Conservation (phyloP, 2,113 vertebrate species). For the Oryzias celebensis region DNA sequence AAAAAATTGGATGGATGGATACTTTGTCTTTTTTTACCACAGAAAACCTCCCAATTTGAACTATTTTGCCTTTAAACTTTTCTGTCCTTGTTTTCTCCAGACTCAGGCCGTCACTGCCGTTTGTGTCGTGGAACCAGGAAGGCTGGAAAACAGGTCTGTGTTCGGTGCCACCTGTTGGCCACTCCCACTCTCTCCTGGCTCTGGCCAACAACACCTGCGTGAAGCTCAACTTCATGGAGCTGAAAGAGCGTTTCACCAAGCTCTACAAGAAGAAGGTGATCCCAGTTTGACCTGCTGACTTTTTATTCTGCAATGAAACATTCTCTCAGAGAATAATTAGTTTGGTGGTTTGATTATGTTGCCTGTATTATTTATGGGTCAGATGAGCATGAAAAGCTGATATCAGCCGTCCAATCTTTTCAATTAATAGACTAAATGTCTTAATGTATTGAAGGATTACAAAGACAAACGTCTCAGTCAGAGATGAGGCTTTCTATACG, state of each 20-base stretch:
- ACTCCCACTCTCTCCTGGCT: constrained; percentile 87
- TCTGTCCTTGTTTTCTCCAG: constrained; percentile 59
- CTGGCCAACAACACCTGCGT: constrained; percentile 94
- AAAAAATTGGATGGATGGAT: too few relatives aligned
- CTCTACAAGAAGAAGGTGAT: constrained; percentile 93
- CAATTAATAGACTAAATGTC: too few relatives aligned
- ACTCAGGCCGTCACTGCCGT: constrained; percentile 86
- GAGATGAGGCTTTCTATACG: neutral
- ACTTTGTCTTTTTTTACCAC: too few relatives aligned
- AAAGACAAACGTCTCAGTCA: neutral
- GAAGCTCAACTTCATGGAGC: constrained; percentile 86
- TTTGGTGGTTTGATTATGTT: too few relatives aligned
- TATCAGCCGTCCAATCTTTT: too few relatives aligned
- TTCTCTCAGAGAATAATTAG: too few relatives aligned
- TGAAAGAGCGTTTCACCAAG: constrained; percentile 84
- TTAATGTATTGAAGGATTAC: too few relatives aligned
- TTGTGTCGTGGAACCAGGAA: constrained; percentile 96
- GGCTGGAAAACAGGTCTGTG: constrained; percentile 97
- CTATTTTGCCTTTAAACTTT: neutral
- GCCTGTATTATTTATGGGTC: too few relatives aligned
- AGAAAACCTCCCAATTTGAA: too few relatives aligned
- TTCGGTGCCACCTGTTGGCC: constrained; percentile 91
- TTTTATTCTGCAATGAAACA: too few relatives aligned
- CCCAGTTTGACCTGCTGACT: too few relatives aligned
- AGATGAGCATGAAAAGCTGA: too few relatives aligned